Conservation (phyloP, 2,888 invertebrate species). For the Ochlodes sylvanus region DNA sequence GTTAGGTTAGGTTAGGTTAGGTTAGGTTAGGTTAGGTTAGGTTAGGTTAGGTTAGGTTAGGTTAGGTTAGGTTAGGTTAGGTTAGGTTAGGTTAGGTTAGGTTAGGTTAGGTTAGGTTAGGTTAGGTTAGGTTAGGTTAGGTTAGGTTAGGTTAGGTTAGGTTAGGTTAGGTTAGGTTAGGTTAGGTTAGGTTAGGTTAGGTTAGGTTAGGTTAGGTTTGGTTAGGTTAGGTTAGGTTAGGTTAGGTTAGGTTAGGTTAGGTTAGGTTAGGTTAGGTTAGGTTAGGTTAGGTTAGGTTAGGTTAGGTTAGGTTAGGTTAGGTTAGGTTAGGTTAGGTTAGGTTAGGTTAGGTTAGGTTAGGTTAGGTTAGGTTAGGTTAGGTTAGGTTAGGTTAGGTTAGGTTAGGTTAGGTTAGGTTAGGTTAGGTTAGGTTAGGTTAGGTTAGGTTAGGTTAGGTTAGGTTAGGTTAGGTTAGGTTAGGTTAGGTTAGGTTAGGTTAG, state of each 20-base stretch:
- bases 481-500: slow-evolving; percentile 47
- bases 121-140: slow-evolving; percentile 14
- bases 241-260: slow-evolving; percentile 42
- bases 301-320: slow-evolving; percentile 43
- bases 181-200: slow-evolving; percentile 11
- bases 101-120: slow-evolving; percentile 14
- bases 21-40: slow-evolving; percentile 37
- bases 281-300: slow-evolving; percentile 43
- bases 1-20: slow-evolving; percentile 37
- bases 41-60: slow-evolving; percentile 37
- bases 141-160: slow-evolving; percentile 13
- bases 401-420: slow-evolving; percentile 36
- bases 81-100: slow-evolving; percentile 17
- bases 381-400: slow-evolving; percentile 31
- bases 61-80: slow-evolving; percentile 33
- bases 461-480: slow-evolving; percentile 43
- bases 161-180: slow-evolving; percentile 12
- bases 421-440: slow-evolving; percentile 41
- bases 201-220: slow-evolving; percentile 12
- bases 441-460: slow-evolving; percentile 42
- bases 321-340: slow-evolving; percentile 40
- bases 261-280: slow-evolving; percentile 43
- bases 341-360: slow-evolving; percentile 36
- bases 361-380: slow-evolving; percentile 33
- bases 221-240: slow-evolving; percentile 14